phyloP scores from a whole-genome alignment of 2,888 invertebrate species.

The Augiades crinisus region DNA sequence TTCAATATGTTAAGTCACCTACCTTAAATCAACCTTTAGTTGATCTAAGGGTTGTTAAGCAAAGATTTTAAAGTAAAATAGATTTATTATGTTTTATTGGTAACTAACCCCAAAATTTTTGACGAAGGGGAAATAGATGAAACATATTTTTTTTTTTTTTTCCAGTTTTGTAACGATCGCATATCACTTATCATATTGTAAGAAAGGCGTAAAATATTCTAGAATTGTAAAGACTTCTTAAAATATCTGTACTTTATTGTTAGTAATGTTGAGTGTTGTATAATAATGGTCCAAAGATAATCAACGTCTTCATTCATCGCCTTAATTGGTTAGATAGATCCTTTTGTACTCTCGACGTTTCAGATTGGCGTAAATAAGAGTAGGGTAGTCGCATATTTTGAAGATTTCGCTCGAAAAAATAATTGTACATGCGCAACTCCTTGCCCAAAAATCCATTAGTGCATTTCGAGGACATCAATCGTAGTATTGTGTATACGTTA shows the following conservation, averaged over 20 bases:
- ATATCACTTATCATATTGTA: slow-evolving; percentile 25
- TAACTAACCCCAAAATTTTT: background rate
- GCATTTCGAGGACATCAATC: no score
- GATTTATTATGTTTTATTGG: background rate
- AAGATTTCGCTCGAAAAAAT: background rate
- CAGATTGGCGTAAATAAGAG: slow-evolving; percentile 4
- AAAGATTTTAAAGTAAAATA: no score
- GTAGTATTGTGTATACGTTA: no score
- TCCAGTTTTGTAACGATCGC: slow-evolving; percentile 3
- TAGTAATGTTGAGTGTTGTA: slow-evolving; percentile 7
- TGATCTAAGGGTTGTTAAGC: no score
- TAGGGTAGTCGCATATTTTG: background rate
- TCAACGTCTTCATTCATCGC: slow-evolving; percentile 20
- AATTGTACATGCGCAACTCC: background rate
- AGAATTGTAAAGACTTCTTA: slow-evolving; percentile 5
- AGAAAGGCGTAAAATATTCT: background rate
- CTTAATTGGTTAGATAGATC: slow-evolving; percentile 17
- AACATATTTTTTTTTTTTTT: no score
- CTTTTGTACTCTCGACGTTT: slow-evolving; percentile 1
- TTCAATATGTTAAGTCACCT: no score
- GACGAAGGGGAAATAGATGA: no score
- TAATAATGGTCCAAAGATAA: slow-evolving; percentile 21
- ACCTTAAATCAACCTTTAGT: no score
- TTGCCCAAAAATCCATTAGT: no score
- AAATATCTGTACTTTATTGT: slow-evolving; percentile 11